These are phyloP conservation scores for Uloborus plumipes DNA, from an alignment of 2,888 invertebrate species.

Conservation along the genomic window DNA sequence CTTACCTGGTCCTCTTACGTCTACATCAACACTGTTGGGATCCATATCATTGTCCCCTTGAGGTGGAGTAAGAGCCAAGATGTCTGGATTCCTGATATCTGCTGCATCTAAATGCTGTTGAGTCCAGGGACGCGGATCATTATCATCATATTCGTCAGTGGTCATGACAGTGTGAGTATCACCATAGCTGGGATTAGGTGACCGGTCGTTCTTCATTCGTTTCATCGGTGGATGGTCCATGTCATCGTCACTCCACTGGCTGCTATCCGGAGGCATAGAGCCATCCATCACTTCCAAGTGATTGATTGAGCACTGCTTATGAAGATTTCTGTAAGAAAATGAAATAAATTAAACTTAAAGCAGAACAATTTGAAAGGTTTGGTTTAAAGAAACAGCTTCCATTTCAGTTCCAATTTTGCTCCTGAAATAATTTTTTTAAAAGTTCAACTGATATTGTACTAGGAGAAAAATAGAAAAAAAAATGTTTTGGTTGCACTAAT, in stretches of 20 bases:
- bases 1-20: constrained; percentile 78
- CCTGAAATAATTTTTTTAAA: not conserved
- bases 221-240: constrained; percentile 83
- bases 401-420: not conserved
- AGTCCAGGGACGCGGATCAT: constrained; percentile 89
- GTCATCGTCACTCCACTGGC: constrained; percentile 89
- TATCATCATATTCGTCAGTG: constrained; percentile 82
- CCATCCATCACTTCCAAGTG: constrained; percentile 80
- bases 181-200: constrained; percentile 75
- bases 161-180: constrained; percentile 87
- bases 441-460: not conserved
- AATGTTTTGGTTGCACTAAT: too few species aligned
- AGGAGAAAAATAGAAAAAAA: too few species aligned
- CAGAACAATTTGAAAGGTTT: too few species aligned
- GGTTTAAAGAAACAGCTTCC: too few species aligned
- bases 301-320: constrained; percentile 76
- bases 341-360: not conserved
- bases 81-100: constrained; percentile 81
- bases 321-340: constrained; percentile 63
- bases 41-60: constrained; percentile 74
- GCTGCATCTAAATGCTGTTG: constrained; percentile 93
- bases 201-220: constrained; percentile 74
- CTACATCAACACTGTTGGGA: constrained; percentile 75
- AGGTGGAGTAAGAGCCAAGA: constrained; percentile 81
- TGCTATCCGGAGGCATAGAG: constrained; percentile 63